Evolutionary conservation across 2,888 invertebrate genomes (phyloP).

Genomic region (Nemotelus pantherinus): DNA sequence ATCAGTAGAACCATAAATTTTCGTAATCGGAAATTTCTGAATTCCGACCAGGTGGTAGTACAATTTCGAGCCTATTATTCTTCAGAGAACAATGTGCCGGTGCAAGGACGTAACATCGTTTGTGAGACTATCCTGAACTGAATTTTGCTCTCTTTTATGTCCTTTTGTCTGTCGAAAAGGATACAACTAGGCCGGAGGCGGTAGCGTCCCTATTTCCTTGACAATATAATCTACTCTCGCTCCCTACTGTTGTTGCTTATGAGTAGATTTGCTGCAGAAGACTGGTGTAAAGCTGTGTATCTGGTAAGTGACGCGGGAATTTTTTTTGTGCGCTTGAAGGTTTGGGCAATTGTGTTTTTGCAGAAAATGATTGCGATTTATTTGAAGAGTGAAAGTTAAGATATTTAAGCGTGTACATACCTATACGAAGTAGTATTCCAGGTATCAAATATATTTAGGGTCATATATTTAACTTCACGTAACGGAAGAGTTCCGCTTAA

Average conservation of each 20-base stretch:
- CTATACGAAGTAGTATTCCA: too few relatives aligned
- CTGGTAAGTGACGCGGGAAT: too few relatives aligned
- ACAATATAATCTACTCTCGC: conserved; percentile 20
- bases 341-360: too few relatives aligned
- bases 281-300: neutral
- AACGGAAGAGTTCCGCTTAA: too few relatives aligned
- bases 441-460: too few relatives aligned
- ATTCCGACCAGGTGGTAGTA: conserved; percentile 35
- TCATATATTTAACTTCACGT: too few relatives aligned
- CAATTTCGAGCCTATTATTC: conserved; percentile 34
- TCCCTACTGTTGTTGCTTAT: neutral
- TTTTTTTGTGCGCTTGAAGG: too few relatives aligned
- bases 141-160: neutral
- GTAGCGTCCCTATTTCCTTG: conserved; percentile 18
- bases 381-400: too few relatives aligned
- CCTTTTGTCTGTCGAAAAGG: neutral
- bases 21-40: conserved; percentile 42
- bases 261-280: neutral
- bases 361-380: too few relatives aligned
- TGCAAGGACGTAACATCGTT: neutral
- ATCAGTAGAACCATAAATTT: conserved; percentile 43
- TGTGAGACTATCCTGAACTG: too few relatives aligned
- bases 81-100: conserved; percentile 6
- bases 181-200: neutral
- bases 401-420: too few relatives aligned